These are phyloP conservation scores for Leptinotarsa texana DNA, from an alignment of 1,140 invertebrate species.

Conservation along the genomic window DNA sequence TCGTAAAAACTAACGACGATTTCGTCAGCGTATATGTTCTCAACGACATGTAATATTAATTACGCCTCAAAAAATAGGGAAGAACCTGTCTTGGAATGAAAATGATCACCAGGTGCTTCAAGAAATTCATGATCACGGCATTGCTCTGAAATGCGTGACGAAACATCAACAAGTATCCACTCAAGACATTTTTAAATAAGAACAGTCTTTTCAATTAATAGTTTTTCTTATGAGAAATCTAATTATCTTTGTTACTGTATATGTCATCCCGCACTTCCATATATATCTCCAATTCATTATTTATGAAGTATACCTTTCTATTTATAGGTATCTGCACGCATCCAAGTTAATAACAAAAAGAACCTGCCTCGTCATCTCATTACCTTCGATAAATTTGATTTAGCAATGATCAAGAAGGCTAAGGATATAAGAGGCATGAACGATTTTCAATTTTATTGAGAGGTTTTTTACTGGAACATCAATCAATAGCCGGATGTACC, in stretches of 20 bases:
- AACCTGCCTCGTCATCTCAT: constrained; percentile 6
- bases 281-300: constrained; percentile 18
- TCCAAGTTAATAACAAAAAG: not conserved
- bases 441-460: constrained; percentile 4
- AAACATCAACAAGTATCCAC: not conserved
- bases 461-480: not conserved
- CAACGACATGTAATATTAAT: no score
- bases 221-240: not conserved
- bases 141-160: not conserved
- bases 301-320: constrained; percentile 11
- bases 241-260: constrained; percentile 11
- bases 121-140: not conserved
- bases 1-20: no score
- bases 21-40: no score
- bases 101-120: not conserved
- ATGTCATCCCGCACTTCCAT: constrained; percentile 17
- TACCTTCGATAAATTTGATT: constrained; percentile 17
- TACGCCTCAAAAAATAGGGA: no score
- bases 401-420: constrained; percentile 15
- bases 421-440: constrained; percentile 9
- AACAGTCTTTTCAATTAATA: constrained; percentile 1
- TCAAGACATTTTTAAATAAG: not conserved
- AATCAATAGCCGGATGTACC: not conserved
- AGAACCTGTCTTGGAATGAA: no score
- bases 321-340: constrained; percentile 12